A percentile compares a stretch with the other conserved stretches of the same genome.
phyloP scores from a whole-genome alignment of 2,888 invertebrate species.

The Nyleta sp. region DNA sequence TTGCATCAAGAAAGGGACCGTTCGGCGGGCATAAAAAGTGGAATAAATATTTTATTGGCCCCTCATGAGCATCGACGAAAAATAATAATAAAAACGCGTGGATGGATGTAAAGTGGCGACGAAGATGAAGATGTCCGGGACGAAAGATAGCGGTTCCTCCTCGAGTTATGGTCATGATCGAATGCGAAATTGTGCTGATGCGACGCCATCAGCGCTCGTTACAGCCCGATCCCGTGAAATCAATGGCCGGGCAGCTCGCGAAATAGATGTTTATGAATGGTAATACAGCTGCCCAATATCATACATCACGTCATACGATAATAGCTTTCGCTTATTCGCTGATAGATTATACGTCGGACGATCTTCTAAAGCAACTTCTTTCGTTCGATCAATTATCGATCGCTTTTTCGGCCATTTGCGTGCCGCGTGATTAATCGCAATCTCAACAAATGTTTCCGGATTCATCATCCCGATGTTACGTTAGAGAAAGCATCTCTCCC shows the following conservation, averaged over 20 bases:
- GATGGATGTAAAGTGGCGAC: conserved; percentile 26
- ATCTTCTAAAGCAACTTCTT: conserved; percentile 39
- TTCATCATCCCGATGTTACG: too few relatives aligned
- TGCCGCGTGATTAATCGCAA: not conserved
- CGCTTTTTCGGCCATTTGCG: conserved; percentile 4
- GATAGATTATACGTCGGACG: conserved; percentile 45
- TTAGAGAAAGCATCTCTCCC: too few relatives aligned
- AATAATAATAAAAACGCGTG: conserved; percentile 27
- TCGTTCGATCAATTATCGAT: conserved; percentile 30
- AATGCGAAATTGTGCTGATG: conserved; percentile 58
- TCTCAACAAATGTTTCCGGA: not conserved
- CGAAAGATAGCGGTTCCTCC: conserved; percentile 17
- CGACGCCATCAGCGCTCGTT: conserved; percentile 56
- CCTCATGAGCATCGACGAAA: conserved; percentile 8
- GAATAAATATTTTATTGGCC: conserved; percentile 48
- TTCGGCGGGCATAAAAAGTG: conserved; percentile 27
- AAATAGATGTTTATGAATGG: conserved; percentile 65
- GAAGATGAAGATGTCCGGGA: conserved; percentile 34
- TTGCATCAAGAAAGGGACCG: conserved; percentile 9
- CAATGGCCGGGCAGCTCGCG: conserved; percentile 55
- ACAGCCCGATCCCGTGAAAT: conserved; percentile 46
- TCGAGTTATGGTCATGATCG: conserved; percentile 41
- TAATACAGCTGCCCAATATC: conserved; percentile 58
- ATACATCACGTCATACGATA: conserved; percentile 60
- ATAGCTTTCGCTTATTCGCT: conserved; percentile 62